phyloP scores from a whole-genome alignment of 2,888 invertebrate genomes.

The Diloba caeruleocephala region DNA sequence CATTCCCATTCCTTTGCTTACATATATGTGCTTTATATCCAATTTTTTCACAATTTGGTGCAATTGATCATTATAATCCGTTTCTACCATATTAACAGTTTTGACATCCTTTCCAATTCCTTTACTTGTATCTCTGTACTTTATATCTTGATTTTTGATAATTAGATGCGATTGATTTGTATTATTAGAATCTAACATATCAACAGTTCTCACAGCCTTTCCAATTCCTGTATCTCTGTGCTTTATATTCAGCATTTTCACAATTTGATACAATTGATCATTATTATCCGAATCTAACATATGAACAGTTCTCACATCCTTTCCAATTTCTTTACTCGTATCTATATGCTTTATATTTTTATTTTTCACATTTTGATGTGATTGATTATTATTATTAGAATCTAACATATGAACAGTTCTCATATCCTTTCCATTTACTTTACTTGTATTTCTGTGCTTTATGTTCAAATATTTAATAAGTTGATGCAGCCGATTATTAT shows the following conservation, averaged over 20 bases:
- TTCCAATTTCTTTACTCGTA: neutral
- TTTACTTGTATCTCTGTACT: neutral
- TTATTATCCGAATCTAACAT: neutral
- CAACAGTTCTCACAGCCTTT: neutral
- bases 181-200: neutral
- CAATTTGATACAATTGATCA: neutral
- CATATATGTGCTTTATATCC: too few relatives aligned
- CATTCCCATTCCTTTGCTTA: too few relatives aligned
- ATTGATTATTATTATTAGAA: neutral
- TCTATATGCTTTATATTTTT: neutral
- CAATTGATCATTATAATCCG: too few relatives aligned
- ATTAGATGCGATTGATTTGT: neutral
- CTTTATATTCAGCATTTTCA: neutral
- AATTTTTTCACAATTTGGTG: too few relatives aligned
- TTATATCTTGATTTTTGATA: neutral
- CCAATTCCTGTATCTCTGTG: neutral
- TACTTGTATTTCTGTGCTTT: neutral
- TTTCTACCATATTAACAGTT: too few relatives aligned
- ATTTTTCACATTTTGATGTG: neutral
- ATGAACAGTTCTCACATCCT: neutral
- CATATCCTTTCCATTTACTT: neutral
- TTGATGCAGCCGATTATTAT: constrained; percentile 1
- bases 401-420: neutral
- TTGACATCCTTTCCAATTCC: too few relatives aligned
- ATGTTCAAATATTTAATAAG: neutral